These are phyloP conservation scores for Philhelius pedissequus DNA, from an alignment of 2,888 invertebrate genomes.

Conservation along the genomic window DNA sequence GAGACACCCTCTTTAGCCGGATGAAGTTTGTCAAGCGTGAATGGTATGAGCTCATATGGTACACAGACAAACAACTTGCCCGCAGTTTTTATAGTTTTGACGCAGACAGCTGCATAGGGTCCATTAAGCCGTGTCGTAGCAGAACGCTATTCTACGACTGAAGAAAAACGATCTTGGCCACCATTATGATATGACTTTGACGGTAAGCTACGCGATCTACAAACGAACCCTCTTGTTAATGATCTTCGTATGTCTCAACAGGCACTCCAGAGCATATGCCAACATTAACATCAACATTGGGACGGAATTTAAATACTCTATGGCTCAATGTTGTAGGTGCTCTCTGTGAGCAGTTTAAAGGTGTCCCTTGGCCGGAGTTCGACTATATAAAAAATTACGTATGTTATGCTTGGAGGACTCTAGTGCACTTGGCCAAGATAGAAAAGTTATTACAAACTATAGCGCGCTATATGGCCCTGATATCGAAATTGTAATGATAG, in stretches of 20 bases:
- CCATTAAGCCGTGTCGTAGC: conserved; percentile 23
- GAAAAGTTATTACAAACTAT: conserved; percentile 25
- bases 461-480: conserved; percentile 30
- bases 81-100: conserved; percentile 13
- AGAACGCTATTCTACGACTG: not conserved
- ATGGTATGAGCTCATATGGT: conserved; percentile 29
- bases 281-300: conserved; percentile 23
- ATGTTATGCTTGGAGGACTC: conserved; percentile 45
- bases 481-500: conserved; percentile 38
- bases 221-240: conserved; percentile 55
- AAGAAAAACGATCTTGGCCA: not conserved
- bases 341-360: not conserved
- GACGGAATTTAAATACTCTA: conserved; percentile 9
- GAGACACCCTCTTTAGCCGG: conserved; percentile 21
- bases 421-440: conserved; percentile 40
- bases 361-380: conserved; percentile 11
- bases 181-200: conserved; percentile 13
- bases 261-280: conserved; percentile 49
- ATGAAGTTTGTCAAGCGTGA: conserved; percentile 60
- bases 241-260: conserved; percentile 59
- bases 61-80: conserved; percentile 11
- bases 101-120: conserved; percentile 32
- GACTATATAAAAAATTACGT: conserved; percentile 9
- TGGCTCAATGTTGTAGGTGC: not conserved
- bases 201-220: conserved; percentile 32